Evolutionary conservation across 1,140 invertebrate species (phyloP), one percentile per base, ranked within the genome.

Genomic region (Drosophila teissieri): DNA sequence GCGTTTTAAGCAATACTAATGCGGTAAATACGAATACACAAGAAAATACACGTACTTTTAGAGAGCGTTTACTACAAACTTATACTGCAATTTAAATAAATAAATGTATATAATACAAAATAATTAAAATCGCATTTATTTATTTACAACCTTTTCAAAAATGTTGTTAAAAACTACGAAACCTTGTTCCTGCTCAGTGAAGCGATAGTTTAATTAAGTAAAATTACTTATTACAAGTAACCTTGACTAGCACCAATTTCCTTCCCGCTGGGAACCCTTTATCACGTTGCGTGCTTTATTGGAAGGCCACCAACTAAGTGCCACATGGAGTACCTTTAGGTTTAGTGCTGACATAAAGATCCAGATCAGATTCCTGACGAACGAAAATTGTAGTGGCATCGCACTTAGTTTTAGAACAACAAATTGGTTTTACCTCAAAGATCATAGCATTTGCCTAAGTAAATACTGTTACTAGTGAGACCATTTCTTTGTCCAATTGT

Each of bases 61-160:
- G 68, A 60, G 36, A 73, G 48, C 57, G 58, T 68, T 60, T 68
- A 62, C 53, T 53, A 54, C 61, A 80, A 65, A 54, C 52, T 56
- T 73, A 56, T 65, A 88, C 78, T 76, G 69, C 79, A 85, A 79
- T 61, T 48, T 70, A 69, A 70, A 61, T 51, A 77, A 81, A 75
- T 86, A 73, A 76, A 75, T 86, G 83, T 86, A 86, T 86, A 86
- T 88, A 77, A 77, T 77, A 77, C 74, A 77, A 69, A 75, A 54
- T 12, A 4, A 55, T 27, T 36, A 27, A 24, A 34, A 19, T 34
- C 11, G 40, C 39, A 7, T 44, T 54, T 39, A 48, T 42, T 60
- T 27, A 37, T 10, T 11, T n/a, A 5, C 11, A 27, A 37, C 40
- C n/a, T 11, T 24, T 57, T 27, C 11, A 11, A 19, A 34, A 12